Conservation (phyloP, 1,140 invertebrate species). For the Drosophila malerkotliana region DNA sequence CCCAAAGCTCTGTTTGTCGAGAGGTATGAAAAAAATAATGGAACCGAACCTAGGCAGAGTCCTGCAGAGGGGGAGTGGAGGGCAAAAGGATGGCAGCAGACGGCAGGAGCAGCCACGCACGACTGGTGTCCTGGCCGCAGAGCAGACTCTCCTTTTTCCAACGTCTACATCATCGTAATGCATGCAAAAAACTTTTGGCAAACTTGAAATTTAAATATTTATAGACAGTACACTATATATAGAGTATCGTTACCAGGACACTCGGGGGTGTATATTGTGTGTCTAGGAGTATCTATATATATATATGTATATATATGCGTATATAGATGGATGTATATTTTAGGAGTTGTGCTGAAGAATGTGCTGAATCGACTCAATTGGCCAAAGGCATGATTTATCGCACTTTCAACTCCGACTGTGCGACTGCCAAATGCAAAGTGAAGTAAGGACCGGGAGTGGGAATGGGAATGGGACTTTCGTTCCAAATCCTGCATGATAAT, state of each 20-base stretch:
- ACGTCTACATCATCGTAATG: constrained; percentile 56
- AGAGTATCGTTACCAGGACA: constrained; percentile 57
- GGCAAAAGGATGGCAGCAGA: not conserved
- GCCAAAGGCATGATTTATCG: constrained; percentile 78
- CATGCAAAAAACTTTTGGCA: constrained; percentile 82
- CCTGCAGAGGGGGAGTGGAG: not conserved
- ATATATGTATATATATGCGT: not conserved
- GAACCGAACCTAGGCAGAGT: constrained; percentile 8
- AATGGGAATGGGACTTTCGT: not conserved
- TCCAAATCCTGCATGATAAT: constrained; percentile 33
- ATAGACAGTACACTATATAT: constrained; percentile 73
- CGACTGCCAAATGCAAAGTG: constrained; percentile 38
- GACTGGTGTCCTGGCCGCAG: constrained; percentile 56
- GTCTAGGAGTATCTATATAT: constrained; percentile 31
- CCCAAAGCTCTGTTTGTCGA: not conserved
- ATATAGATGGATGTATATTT: constrained; percentile 9
- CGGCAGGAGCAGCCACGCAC: constrained; percentile 55
- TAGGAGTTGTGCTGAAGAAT: constrained; percentile 41
- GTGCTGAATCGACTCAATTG: constrained; percentile 81
- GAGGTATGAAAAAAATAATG: constrained; percentile 11
- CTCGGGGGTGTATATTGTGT: constrained; percentile 26
- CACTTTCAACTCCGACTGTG: constrained; percentile 32
- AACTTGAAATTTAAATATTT: constrained; percentile 83
- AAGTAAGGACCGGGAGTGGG: not conserved
- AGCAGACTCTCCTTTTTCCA: constrained; percentile 14